A percentile compares a stretch with the other conserved stretches of the same genome.
phyloP scores from a whole-genome alignment of 2,113 vertebrate genomes.

The Puntigrus tetrazona region DNA sequence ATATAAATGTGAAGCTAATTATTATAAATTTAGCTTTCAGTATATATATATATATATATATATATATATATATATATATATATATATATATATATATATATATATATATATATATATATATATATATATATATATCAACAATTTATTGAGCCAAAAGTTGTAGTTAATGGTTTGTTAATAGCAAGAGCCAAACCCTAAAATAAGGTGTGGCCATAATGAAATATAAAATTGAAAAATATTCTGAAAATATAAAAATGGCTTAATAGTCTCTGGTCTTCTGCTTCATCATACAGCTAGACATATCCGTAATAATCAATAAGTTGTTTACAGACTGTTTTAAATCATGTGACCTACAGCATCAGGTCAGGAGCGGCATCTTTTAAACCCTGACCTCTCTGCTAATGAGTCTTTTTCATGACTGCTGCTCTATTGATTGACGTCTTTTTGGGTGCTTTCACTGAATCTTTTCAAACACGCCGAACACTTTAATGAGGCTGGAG shows the following conservation, averaged over 20 bases:
- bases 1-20: too few species aligned
- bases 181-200: too few species aligned
- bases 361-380: slow-evolving; percentile 4
- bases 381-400: not conserved
- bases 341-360: not conserved
- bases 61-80: too few species aligned
- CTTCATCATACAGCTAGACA: not conserved
- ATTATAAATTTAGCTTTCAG: too few species aligned
- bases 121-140: too few species aligned
- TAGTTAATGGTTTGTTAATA: too few species aligned
- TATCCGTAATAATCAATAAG: slow-evolving; percentile 10
- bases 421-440: slow-evolving; percentile 37
- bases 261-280: not conserved
- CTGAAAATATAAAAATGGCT: not conserved
- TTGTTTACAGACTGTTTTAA: not conserved
- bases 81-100: too few species aligned
- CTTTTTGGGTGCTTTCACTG: slow-evolving; percentile 28
- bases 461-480: slow-evolving; percentile 10
- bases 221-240: not conserved
- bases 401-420: slow-evolving; percentile 41
- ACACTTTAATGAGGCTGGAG: slow-evolving; percentile 29
- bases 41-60: too few species aligned
- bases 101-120: too few species aligned
- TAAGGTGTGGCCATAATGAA: too few species aligned
- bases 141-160: too few species aligned